These are phyloP conservation scores for Thymelicus sylvestris DNA, from an alignment of 2,888 invertebrate genomes.

Conservation along the genomic window DNA sequence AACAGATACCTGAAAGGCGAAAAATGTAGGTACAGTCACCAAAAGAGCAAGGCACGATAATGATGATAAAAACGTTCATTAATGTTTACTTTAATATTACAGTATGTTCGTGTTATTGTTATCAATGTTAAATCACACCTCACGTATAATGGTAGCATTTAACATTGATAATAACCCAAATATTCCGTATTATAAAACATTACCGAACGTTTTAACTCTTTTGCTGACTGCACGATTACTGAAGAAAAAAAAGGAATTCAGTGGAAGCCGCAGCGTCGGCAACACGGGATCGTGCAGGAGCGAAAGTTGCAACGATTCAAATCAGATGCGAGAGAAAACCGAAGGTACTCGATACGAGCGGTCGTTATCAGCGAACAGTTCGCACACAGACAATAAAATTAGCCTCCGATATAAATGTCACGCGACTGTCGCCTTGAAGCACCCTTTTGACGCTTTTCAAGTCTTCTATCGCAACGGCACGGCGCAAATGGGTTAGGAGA, in stretches of 20 bases:
- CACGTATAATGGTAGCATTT: too few relatives aligned
- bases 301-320: slow-evolving; percentile 72
- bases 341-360: slow-evolving; percentile 63
- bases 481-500: slow-evolving; percentile 27
- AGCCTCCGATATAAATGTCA: slow-evolving; percentile 75
- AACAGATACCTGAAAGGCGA: slow-evolving; percentile 49
- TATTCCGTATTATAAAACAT: too few relatives aligned
- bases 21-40: slow-evolving; percentile 43
- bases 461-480: slow-evolving; percentile 27
- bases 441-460: slow-evolving; percentile 29
- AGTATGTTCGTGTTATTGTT: too few relatives aligned
- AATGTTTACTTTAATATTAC: too few relatives aligned
- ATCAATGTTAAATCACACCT: too few relatives aligned
- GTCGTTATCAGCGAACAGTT: slow-evolving; percentile 55
- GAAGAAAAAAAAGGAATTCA: slow-evolving; percentile 53
- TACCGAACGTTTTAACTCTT: too few relatives aligned
- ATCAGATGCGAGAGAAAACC: slow-evolving; percentile 64
- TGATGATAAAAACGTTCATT: too few relatives aligned
- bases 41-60: too few relatives aligned
- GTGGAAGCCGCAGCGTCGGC: slow-evolving; percentile 44
- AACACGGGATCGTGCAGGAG: slow-evolving; percentile 73
- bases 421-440: slow-evolving; percentile 56
- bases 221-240: slow-evolving; percentile 44
- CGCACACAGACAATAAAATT: slow-evolving; percentile 67
- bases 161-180: too few relatives aligned